These are phyloP conservation scores for Boulengeromyrus knoepffleri DNA, from an alignment of 2,113 vertebrate species.

Conservation along the genomic window DNA sequence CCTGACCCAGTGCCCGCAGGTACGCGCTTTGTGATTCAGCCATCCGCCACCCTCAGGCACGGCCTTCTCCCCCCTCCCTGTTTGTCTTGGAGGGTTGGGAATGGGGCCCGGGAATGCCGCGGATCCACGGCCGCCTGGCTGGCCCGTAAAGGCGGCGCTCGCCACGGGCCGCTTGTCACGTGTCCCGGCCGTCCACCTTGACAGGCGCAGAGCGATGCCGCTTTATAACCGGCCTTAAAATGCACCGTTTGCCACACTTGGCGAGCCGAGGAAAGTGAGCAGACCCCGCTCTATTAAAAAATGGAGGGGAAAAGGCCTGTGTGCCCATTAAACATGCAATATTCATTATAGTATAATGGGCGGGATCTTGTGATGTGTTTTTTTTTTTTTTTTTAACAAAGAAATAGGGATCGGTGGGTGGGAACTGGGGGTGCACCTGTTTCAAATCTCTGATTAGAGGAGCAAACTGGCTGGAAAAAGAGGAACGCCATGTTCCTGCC, in stretches of 20 bases:
- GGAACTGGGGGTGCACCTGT: slow-evolving; percentile 23
- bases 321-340: slow-evolving; percentile 15
- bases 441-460: slow-evolving; percentile 26
- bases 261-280: slow-evolving; percentile 10
- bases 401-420: not conserved
- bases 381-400: not conserved
- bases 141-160: not conserved
- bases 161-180: slow-evolving; percentile 10
- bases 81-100: slow-evolving; percentile 32
- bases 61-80: slow-evolving; percentile 19
- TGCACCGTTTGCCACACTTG: not conserved
- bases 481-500: slow-evolving; percentile 10
- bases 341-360: slow-evolving; percentile 24
- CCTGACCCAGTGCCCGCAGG: slow-evolving; percentile 29
- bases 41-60: too few relatives aligned
- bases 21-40: not conserved
- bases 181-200: slow-evolving; percentile 22
- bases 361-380: slow-evolving; percentile 18
- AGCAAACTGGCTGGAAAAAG: slow-evolving; percentile 11
- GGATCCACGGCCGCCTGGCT: slow-evolving; percentile 12
- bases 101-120: slow-evolving; percentile 2
- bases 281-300: slow-evolving; percentile 17
- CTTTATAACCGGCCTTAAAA: slow-evolving; percentile 24
- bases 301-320: not conserved
- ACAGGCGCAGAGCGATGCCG: slow-evolving; percentile 12